Percentiles rank a stretch among this genome's conserved stretches.
phyloP scores from a whole-genome alignment of 2,888 invertebrate species.

The Cantharis rufa region DNA sequence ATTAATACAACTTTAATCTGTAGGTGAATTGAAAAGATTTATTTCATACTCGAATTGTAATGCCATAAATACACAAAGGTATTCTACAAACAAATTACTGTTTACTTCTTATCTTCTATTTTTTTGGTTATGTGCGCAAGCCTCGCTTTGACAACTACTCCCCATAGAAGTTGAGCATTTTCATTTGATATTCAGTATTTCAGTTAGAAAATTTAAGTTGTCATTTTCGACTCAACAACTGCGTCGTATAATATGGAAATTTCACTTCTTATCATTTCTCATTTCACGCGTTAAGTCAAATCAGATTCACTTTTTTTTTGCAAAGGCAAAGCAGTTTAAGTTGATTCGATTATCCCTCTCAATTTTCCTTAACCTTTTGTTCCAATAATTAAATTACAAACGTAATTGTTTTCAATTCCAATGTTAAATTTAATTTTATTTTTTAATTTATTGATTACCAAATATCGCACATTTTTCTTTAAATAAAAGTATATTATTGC shows the following conservation, averaged over 20 bases:
- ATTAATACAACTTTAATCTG: neutral
- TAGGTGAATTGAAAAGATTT: neutral
- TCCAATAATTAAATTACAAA: neutral
- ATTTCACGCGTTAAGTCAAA: neutral
- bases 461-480: neutral
- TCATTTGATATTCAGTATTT: too few species aligned
- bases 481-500: neutral
- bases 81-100: neutral
- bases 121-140: too few species aligned
- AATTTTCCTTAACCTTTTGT: neutral
- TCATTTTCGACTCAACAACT: neutral
- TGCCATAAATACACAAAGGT: neutral
- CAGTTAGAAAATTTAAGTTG: neutral
- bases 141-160: neutral
- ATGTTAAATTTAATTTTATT: neutral
- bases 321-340: neutral
- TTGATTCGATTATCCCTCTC: neutral
- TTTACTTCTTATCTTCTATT: neutral
- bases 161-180: neutral
- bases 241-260: neutral
- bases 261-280: neutral
- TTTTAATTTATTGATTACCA: neutral
- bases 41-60: neutral
- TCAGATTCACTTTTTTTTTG: neutral
- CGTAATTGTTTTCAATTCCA: neutral